Base-by-base conservation (phyloP, 2,888 invertebrate species). In the Pandemis cinnamomeana region DNA sequence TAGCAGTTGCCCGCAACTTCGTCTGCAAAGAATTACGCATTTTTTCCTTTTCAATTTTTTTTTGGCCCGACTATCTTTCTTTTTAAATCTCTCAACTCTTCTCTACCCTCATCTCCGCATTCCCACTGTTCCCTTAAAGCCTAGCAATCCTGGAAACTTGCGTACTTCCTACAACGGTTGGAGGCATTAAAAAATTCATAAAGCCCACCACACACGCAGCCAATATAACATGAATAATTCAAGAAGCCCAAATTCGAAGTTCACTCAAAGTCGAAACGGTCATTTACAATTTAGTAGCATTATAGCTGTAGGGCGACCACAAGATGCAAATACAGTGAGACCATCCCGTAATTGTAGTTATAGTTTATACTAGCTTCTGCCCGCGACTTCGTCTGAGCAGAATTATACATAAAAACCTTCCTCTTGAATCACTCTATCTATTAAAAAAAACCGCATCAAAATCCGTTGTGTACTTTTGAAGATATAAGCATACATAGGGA, bases 241-340 rank as follows among this genome's bases (percentile, higher is more conserved):
- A 90, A 82, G 82, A 80, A 83, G 80, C 84, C 84, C 80, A 88
- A 89, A 86, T 89, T 83, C 85, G 79, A 88, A 88, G 87, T 88
- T 87, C 85, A 82, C 81, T 87, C 88, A 86, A 88, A 89, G 89
- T 88, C 87, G 85, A 84, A 85, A 85, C 78, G 87, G 88, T 85
- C 88, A 89, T 89, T 87, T 87, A 89, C 86, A 88, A 89, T 89
- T 89, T 89, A 89, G 87, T 78, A 89, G 87, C 86, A 88, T 89
- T 89, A 89, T 89, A 87, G 87, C 27, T 5, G 58, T 27, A 58
- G 58, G 58, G 10, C 11, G 27, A 5, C 58, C 4, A 27, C 1
- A 0, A 4, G 20, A 7, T 10, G 5, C 1, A 20, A 11, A 27
- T 27, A 4, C 4, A 11, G 11, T 0, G 58, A 11, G 58, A 20